phyloP scores from a whole-genome alignment of 2,113 vertebrate genomes.

The Paedocypris sp. region DNA sequence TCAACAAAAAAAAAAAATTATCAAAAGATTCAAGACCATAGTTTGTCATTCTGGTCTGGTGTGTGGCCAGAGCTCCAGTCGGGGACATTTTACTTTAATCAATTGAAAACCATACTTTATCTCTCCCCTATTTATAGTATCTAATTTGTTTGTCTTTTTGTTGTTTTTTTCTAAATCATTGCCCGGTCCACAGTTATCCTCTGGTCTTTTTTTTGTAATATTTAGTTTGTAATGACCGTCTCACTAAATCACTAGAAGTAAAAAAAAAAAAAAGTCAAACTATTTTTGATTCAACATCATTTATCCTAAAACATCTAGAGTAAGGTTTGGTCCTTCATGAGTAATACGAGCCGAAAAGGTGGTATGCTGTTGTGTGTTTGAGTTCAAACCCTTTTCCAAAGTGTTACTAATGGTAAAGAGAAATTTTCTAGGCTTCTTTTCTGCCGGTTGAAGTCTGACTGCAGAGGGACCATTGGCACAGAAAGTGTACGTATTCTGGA shows the following conservation, averaged over 20 bases:
- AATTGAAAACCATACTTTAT: too few relatives aligned
- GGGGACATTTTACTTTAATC: slow-evolving; percentile 43
- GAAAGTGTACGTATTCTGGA: slow-evolving; percentile 99
- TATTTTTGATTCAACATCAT: too few relatives aligned
- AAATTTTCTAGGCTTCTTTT: slow-evolving; percentile 99
- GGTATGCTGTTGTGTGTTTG: slow-evolving; percentile 71
- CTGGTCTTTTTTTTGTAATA: too few relatives aligned
- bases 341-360: slow-evolving; percentile 60
- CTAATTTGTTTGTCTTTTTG: not conserved
- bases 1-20: slow-evolving; percentile 80
- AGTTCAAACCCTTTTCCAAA: slow-evolving; percentile 95
- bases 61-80: slow-evolving; percentile 56
- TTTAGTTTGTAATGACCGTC: too few relatives aligned
- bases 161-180: slow-evolving; percentile 7
- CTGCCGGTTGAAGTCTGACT: slow-evolving; percentile 99
- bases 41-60: slow-evolving; percentile 70
- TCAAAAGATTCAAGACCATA: slow-evolving; percentile 37
- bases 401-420: slow-evolving; percentile 99
- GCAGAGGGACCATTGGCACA: slow-evolving; percentile 99
- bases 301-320: slow-evolving; percentile 6
- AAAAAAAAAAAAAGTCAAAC: too few relatives aligned
- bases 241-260: too few relatives aligned
- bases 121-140: too few relatives aligned
- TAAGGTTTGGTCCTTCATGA: slow-evolving; percentile 35
- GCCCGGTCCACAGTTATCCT: too few relatives aligned